phyloP scores from a whole-genome alignment of 2,888 invertebrate genomes.

The Phengaris alcon region DNA sequence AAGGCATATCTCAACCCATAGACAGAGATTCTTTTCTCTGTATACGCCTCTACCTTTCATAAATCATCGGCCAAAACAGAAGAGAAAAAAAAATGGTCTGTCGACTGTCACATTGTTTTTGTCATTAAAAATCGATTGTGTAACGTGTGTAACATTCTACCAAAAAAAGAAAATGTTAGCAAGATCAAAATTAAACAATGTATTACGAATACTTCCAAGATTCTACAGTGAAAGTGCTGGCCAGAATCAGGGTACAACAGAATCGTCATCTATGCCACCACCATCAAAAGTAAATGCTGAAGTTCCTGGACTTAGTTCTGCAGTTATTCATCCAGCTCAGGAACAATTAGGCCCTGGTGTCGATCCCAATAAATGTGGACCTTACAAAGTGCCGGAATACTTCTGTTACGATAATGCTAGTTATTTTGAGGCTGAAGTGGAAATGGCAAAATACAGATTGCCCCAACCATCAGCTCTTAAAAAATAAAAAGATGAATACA shows the following conservation, averaged over 20 bases:
- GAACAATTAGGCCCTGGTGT: slow-evolving; percentile 86
- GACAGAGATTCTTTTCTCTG: too few relatives aligned
- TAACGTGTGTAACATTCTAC: slow-evolving; percentile 42
- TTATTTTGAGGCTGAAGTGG: slow-evolving; percentile 91
- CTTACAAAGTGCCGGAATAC: slow-evolving; percentile 94
- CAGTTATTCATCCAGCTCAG: slow-evolving; percentile 74
- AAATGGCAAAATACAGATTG: slow-evolving; percentile 88
- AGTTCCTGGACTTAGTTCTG: slow-evolving; percentile 83
- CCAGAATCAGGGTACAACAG: slow-evolving; percentile 42
- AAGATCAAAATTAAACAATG: slow-evolving; percentile 39
- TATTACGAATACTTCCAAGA: slow-evolving; percentile 42
- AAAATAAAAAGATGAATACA: slow-evolving; percentile 42
- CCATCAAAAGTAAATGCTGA: slow-evolving; percentile 51
- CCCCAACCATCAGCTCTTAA: slow-evolving; percentile 86
- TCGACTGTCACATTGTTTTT: background rate
- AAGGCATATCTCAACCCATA: too few relatives aligned
- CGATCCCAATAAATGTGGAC: slow-evolving; percentile 80
- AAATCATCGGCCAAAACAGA: too few relatives aligned
- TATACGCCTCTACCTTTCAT: too few relatives aligned
- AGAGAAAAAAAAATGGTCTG: background rate
- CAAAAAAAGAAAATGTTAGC: slow-evolving; percentile 43
- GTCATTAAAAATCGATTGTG: slow-evolving; percentile 47
- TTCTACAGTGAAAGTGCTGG: slow-evolving; percentile 51
- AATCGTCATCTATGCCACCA: slow-evolving; percentile 42
- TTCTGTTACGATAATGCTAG: slow-evolving; percentile 87